A percentile compares a stretch with the other conserved stretches of the same genome.
These are phyloP conservation scores for Drosophila auraria DNA, from an alignment of 1,140 invertebrate species.

Conservation along the genomic window DNA sequence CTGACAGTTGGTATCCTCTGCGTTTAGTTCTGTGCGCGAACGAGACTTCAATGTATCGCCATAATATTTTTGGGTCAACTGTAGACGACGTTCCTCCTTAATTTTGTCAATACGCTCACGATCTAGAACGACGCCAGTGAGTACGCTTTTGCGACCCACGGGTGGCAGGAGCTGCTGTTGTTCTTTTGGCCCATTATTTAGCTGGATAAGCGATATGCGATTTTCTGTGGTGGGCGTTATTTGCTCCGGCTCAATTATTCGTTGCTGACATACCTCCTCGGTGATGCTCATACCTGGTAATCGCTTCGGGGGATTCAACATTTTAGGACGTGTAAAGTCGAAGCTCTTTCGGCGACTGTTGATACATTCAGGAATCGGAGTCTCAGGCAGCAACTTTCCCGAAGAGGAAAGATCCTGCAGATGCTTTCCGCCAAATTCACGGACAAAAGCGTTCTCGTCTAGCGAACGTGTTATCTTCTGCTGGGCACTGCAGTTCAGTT, in stretches of 20 bases:
- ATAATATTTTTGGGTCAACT: constrained; percentile 94
- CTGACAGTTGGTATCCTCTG: constrained; percentile 75
- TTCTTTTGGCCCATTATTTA: constrained; percentile 85
- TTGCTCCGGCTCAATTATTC: constrained; percentile 47
- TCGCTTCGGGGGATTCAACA: constrained; percentile 86
- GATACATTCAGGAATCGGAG: constrained; percentile 53
- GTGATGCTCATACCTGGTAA: constrained; percentile 86
- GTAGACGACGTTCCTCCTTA: constrained; percentile 95
- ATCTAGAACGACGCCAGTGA: constrained; percentile 87
- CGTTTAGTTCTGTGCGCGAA: constrained; percentile 80
- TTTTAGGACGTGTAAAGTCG: constrained; percentile 86
- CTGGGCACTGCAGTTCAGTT: constrained; percentile 87
- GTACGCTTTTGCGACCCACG: constrained; percentile 64
- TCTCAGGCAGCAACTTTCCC: constrained; percentile 71
- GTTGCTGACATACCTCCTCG: constrained; percentile 78
- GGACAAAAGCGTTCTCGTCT: constrained; percentile 89
- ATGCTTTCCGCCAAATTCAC: constrained; percentile 86
- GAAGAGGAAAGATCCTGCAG: constrained; percentile 79
- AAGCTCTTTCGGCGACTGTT: constrained; percentile 85
- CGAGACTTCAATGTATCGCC: constrained; percentile 90
- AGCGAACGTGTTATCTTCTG: constrained; percentile 89
- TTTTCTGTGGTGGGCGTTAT: constrained; percentile 87
- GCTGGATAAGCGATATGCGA: constrained; percentile 87
- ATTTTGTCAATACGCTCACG: constrained; percentile 94
- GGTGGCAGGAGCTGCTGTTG: constrained; percentile 42